Conservation (phyloP, 2,797 vertebrate genomes). For the Propithecus perrieri region DNA sequence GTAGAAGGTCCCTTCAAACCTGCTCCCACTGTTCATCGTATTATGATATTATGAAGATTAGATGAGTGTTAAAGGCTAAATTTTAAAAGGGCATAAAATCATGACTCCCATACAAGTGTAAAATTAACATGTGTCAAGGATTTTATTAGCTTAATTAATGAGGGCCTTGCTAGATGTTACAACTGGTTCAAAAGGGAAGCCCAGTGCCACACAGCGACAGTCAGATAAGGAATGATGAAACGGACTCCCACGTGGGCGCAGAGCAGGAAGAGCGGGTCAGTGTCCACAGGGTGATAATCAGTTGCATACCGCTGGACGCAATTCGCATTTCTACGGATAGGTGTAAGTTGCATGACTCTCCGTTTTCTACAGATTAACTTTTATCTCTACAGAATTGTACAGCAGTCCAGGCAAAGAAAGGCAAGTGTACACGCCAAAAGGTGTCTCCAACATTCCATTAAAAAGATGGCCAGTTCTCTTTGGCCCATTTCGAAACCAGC, state of each 20-base stretch:
- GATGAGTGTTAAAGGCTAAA: not conserved
- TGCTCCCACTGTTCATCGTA: not conserved
- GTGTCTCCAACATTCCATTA: not conserved
- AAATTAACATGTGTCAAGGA: not conserved
- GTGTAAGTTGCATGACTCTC: not conserved
- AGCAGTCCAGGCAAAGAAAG: not conserved
- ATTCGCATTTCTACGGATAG: not conserved
- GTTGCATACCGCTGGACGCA: too few relatives aligned
- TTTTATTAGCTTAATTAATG: not conserved
- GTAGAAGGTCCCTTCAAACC: not conserved
- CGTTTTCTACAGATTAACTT: not conserved
- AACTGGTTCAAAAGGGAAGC: not conserved
- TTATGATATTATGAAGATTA: not conserved
- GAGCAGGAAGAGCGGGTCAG: not conserved
- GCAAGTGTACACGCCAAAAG: rapidly evolving
- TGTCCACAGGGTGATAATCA: not conserved
- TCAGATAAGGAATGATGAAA: not conserved
- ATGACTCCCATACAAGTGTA: not conserved
- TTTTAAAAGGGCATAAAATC: not conserved
- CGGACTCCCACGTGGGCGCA: not conserved
- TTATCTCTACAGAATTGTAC: not conserved
- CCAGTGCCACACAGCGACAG: not conserved
- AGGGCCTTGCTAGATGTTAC: not conserved
- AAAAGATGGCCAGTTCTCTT: not conserved
- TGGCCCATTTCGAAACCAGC: not conserved